Evolutionary conservation across 1,140 invertebrate species (phyloP).

Genomic region (Eufriesea mexicana): DNA sequence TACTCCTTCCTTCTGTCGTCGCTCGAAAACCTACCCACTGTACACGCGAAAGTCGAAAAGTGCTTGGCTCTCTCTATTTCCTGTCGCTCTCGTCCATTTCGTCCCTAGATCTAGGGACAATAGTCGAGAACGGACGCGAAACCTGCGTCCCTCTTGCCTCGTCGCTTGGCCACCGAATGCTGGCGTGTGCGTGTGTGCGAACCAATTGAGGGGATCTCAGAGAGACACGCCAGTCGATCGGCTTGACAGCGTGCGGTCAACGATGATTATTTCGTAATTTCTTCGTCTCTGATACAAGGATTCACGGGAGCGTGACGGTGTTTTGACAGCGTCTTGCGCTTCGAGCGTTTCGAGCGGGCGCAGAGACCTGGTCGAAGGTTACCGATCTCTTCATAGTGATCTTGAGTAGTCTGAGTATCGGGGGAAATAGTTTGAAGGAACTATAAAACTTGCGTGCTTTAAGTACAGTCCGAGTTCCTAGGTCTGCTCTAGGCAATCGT

Average conservation of each 20-base stretch:
- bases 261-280: not conserved
- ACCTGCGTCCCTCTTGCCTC: constrained; percentile 36
- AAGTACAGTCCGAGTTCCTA: not conserved
- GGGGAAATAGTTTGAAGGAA: not conserved
- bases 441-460: not conserved
- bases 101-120: not conserved
- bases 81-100: not conserved
- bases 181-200: not conserved
- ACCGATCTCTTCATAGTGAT: constrained; percentile 12
- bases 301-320: too few relatives aligned
- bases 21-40: constrained; percentile 1
- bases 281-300: too few relatives aligned
- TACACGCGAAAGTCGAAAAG: constrained; percentile 37
- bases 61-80: not conserved
- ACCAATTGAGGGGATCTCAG: not conserved
- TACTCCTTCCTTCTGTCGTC: constrained; percentile 14
- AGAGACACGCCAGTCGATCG: not conserved
- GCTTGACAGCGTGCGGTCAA: too few relatives aligned
- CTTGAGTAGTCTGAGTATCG: not conserved
- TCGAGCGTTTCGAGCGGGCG: too few relatives aligned
- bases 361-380: too few relatives aligned
- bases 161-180: constrained; percentile 6
- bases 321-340: too few relatives aligned
- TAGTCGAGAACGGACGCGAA: constrained; percentile 18
- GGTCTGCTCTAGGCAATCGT: not conserved